A percentile compares a stretch with the other conserved stretches of the same genome.
These are phyloP conservation scores for Porphyrio hochstetteri DNA, from an alignment of 2,113 vertebrate species.

Conservation along the genomic window DNA sequence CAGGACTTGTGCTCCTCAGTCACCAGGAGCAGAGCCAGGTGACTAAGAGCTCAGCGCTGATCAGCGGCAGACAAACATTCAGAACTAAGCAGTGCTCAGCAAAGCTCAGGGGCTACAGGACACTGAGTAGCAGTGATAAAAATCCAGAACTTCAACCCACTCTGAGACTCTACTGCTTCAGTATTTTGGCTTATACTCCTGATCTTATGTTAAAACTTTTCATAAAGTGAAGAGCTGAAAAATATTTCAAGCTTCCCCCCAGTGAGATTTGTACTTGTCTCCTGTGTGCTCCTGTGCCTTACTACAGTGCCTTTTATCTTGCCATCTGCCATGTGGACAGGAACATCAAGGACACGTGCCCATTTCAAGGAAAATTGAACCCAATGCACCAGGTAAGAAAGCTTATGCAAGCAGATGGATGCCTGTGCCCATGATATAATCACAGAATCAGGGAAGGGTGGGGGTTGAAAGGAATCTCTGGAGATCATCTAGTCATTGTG, in stretches of 20 bases:
- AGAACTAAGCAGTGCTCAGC: neutral
- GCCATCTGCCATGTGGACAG: neutral
- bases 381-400: neutral
- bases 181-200: neutral
- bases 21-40: neutral
- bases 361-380: neutral
- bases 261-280: neutral
- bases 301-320: neutral
- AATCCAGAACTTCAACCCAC: neutral
- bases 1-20: neutral
- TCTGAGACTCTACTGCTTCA: neutral
- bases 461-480: too few species aligned
- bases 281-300: neutral
- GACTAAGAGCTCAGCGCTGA: neutral
- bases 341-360: neutral
- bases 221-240: neutral
- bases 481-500: too few species aligned
- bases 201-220: neutral
- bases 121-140: neutral
- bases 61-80: rapidly evolving
- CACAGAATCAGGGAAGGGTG: too few species aligned
- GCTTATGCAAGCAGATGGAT: neutral
- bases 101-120: neutral
- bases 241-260: neutral
- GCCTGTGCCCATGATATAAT: too few species aligned